Evolutionary conservation across 2,888 invertebrate species (phyloP).

Genomic region (Eubasilissa splendida): DNA sequence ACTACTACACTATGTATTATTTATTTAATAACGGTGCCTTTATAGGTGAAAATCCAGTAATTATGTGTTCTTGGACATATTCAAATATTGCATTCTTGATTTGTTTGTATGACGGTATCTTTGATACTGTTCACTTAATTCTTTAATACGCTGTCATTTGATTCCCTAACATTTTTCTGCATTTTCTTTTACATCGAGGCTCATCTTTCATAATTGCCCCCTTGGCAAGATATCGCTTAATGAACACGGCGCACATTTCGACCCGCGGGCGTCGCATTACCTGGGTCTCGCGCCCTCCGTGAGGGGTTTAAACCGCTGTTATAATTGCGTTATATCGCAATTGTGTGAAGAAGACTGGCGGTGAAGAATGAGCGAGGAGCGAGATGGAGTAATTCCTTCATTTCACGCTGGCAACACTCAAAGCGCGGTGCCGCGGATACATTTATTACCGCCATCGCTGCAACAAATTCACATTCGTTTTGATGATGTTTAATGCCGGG

Average conservation of each 20-base stretch:
- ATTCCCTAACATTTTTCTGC: background rate
- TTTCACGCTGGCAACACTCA: conserved; percentile 37
- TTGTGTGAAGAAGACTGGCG: conserved; percentile 28
- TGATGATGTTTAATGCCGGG: conserved; percentile 36
- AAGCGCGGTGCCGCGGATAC: conserved; percentile 24
- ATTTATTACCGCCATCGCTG: conserved; percentile 38
- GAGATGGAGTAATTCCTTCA: conserved; percentile 15
- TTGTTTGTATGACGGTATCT: no score
- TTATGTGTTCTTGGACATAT: no score
- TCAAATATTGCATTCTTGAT: no score
- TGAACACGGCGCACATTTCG: background rate
- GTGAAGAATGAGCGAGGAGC: background rate
- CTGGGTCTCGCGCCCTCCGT: background rate
- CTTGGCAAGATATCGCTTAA: background rate
- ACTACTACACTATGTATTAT: no score
- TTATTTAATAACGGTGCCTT: no score
- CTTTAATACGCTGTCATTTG: background rate
- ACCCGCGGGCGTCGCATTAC: background rate
- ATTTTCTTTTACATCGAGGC: background rate
- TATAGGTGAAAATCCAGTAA: no score
- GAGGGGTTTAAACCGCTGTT: conserved; percentile 11
- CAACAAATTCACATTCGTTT: conserved; percentile 38
- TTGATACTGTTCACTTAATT: no score
- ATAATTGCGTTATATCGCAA: conserved; percentile 29
- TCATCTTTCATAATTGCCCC: background rate